Conservation (phyloP, 2,797 vertebrate genomes). For the Tadarida brasiliensis region DNA sequence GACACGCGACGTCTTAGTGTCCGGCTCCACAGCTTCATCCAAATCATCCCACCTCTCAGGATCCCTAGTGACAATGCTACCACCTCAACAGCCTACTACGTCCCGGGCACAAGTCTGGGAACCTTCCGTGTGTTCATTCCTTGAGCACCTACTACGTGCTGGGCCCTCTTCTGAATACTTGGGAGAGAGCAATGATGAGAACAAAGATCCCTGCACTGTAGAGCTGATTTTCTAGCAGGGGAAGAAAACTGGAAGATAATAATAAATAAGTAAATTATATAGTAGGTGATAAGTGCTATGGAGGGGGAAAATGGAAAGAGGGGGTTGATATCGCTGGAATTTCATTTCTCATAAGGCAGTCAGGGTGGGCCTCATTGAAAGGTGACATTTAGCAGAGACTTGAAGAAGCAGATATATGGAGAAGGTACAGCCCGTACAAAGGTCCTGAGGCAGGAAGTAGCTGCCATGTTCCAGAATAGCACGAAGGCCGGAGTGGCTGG, state of each 20-base stretch:
- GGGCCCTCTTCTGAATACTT: not conserved
- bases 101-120: no score
- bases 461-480: not conserved
- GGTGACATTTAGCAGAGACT: not conserved
- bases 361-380: not conserved
- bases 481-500: rapidly evolving
- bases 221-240: not conserved
- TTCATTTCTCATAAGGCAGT: not conserved
- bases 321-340: not conserved
- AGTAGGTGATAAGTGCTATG: not conserved
- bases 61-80: not conserved
- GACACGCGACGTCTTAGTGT: not conserved
- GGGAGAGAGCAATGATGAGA: not conserved
- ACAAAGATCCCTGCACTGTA: not conserved
- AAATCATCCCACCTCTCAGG: not conserved
- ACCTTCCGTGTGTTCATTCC: rapidly evolving
- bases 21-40: not conserved
- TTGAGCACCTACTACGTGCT: not conserved
- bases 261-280: not conserved
- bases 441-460: constrained; percentile 7
- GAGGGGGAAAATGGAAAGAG: not conserved
- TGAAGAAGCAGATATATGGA: not conserved
- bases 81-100: not conserved
- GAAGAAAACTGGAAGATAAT: not conserved
- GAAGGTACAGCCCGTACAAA: not conserved